Percentiles rank a stretch among this genome's conserved stretches.
phyloP scores from a whole-genome alignment of 2,797 vertebrate genomes.

The Euphonia xanthogaster region DNA sequence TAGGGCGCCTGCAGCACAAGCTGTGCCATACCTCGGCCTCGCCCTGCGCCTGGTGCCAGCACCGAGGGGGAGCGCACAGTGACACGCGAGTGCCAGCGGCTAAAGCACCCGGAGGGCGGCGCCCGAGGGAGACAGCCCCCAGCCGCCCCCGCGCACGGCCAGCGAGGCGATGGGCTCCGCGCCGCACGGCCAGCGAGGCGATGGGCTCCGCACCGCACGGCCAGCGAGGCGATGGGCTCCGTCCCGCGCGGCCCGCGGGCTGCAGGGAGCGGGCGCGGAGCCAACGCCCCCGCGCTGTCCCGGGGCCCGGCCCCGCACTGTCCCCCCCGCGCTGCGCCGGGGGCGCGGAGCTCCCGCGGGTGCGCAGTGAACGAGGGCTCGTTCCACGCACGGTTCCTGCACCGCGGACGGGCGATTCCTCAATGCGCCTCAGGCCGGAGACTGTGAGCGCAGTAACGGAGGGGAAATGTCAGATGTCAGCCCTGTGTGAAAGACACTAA shows the following conservation, averaged over 20 bases:
- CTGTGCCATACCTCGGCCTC: background rate
- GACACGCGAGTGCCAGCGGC: rapidly evolving
- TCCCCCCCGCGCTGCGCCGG: background rate
- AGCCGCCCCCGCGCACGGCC: background rate
- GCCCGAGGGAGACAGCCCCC: rapidly evolving
- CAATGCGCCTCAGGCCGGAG: background rate
- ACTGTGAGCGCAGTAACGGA: background rate
- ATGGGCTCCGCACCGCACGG: background rate
- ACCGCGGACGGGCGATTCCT: background rate
- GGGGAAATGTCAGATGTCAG: background rate
- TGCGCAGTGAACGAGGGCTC: background rate
- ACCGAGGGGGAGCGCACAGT: background rate
- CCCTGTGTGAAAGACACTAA: background rate
- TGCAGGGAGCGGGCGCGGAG: background rate
- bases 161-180: background rate
- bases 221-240: background rate
- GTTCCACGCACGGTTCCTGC: background rate
- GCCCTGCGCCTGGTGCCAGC: background rate
- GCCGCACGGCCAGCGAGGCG: background rate
- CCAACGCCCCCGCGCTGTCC: background rate
- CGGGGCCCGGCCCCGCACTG: background rate
- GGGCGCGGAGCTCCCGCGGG: background rate
- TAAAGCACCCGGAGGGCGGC: background rate
- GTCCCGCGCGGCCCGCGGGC: background rate
- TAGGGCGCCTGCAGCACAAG: background rate